phyloP scores from a whole-genome alignment of 2,888 invertebrate genomes.

The Cephus pulcher region DNA sequence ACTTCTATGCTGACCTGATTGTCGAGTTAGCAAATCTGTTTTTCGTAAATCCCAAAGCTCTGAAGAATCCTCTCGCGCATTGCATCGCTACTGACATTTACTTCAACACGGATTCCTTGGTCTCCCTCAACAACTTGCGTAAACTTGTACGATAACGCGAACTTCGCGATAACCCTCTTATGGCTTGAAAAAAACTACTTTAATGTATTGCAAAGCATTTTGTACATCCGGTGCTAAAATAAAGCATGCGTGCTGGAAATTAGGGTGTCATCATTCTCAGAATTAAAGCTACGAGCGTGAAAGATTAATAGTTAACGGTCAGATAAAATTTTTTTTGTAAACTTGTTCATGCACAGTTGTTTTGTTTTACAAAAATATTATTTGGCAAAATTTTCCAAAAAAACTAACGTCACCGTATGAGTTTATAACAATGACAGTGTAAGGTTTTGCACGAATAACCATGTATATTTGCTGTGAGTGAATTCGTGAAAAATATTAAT shows the following conservation, averaged over 20 bases:
- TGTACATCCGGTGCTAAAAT: background rate
- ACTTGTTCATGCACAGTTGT: too few relatives aligned
- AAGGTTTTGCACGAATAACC: too few relatives aligned
- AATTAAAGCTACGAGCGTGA: background rate
- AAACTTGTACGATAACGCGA: slow-evolving; percentile 19
- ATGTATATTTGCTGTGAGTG: too few relatives aligned
- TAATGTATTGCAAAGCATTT: background rate
- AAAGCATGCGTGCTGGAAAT: background rate
- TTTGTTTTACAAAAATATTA: background rate
- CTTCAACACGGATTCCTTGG: slow-evolving; percentile 8
- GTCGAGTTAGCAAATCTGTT: slow-evolving; percentile 43
- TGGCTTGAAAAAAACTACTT: background rate
- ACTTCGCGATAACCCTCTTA: slow-evolving; percentile 19
- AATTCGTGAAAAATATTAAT: too few relatives aligned
- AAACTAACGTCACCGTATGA: background rate
- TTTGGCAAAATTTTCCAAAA: background rate
- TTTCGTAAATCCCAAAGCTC: slow-evolving; percentile 49
- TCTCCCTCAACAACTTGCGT: slow-evolving; percentile 7
- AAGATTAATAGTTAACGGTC: background rate
- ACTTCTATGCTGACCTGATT: slow-evolving; percentile 45
- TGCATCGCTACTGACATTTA: slow-evolving; percentile 50
- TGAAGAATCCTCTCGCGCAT: slow-evolving; percentile 51
- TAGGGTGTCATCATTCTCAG: background rate
- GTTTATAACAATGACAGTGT: too few relatives aligned
- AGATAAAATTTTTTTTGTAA: background rate